Evolutionary conservation across 2,113 vertebrate species (phyloP).

Genomic region (Rhineura floridana): DNA sequence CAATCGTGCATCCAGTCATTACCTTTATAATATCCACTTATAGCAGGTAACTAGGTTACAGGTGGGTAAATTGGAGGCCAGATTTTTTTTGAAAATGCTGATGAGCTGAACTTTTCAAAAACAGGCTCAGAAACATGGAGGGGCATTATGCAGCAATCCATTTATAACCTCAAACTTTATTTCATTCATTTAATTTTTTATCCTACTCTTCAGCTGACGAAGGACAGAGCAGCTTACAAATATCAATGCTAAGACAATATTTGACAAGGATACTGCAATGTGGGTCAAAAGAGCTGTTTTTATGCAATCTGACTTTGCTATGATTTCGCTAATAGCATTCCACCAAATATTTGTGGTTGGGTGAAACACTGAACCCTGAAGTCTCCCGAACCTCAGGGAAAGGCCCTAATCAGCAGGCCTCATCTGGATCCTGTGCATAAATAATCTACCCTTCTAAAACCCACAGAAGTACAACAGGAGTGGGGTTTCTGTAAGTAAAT

Average conservation of each 20-base stretch:
- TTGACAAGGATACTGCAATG: neutral
- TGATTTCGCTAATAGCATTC: neutral
- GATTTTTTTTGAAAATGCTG: neutral
- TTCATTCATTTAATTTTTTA: too few species aligned
- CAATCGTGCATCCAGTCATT: neutral
- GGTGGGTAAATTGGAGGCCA: neutral
- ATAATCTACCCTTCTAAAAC: slow-evolving; percentile 17
- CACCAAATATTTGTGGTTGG: neutral
- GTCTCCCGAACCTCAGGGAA: neutral
- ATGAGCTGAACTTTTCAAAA: neutral
- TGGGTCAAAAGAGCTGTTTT: neutral
- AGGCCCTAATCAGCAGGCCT: neutral
- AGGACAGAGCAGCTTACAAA: too few species aligned
- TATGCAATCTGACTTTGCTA: neutral
- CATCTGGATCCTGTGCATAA: slow-evolving; percentile 12
- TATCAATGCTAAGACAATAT: neutral
- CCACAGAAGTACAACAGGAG: slow-evolving; percentile 30
- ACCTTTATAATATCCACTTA: neutral
- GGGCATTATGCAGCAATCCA: neutral
- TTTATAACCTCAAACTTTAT: neutral
- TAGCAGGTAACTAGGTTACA: neutral
- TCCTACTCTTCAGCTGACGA: too few species aligned
- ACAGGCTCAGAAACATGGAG: neutral
- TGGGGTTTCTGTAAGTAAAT: slow-evolving; percentile 37
- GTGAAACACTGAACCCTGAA: neutral